Percentiles rank a stretch among this genome's conserved stretches.
These are phyloP conservation scores for Vanessa tameamea DNA, from an alignment of 1,140 invertebrate species.

Conservation along the genomic window DNA sequence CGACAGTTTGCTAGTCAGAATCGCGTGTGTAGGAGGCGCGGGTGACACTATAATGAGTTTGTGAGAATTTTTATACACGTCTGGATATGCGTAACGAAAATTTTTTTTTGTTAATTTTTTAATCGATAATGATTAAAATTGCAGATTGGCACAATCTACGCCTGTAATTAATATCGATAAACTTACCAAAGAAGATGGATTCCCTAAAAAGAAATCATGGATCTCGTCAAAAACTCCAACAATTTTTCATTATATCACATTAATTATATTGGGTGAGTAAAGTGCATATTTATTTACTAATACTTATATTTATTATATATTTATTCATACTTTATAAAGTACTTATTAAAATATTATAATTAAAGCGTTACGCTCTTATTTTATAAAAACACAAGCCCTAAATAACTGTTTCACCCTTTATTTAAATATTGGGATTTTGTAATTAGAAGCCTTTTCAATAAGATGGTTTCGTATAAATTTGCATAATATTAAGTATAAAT, in stretches of 20 bases:
- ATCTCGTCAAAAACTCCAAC: constrained; percentile 27
- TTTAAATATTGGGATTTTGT: background rate
- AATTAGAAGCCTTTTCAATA: background rate
- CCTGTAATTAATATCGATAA: constrained; percentile 37
- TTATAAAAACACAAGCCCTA: background rate
- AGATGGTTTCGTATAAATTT: constrained; percentile 5
- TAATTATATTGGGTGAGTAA: constrained; percentile 58
- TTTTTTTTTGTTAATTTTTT: too few relatives aligned
- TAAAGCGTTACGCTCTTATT: too few relatives aligned
- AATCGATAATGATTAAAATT: constrained; percentile 21
- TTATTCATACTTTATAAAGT: too few relatives aligned
- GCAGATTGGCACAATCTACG: constrained; percentile 34
- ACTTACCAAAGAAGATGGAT: constrained; percentile 45
- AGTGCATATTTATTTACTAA: background rate
- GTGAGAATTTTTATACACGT: constrained; percentile 2
- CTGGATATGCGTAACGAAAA: too few relatives aligned
- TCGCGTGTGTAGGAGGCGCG: constrained; percentile 23
- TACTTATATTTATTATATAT: too few relatives aligned
- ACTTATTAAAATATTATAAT: too few relatives aligned
- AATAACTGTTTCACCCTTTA: background rate
- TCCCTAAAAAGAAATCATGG: constrained; percentile 27
- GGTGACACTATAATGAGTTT: constrained; percentile 38
- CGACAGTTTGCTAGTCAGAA: constrained; percentile 47
- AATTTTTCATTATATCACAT: constrained; percentile 51
- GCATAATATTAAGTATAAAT: constrained; percentile 10